Percentiles rank a stretch among this genome's conserved stretches.
phyloP scores from a whole-genome alignment of 2,797 vertebrate species.

The Oryzias dopingdopingensis region DNA sequence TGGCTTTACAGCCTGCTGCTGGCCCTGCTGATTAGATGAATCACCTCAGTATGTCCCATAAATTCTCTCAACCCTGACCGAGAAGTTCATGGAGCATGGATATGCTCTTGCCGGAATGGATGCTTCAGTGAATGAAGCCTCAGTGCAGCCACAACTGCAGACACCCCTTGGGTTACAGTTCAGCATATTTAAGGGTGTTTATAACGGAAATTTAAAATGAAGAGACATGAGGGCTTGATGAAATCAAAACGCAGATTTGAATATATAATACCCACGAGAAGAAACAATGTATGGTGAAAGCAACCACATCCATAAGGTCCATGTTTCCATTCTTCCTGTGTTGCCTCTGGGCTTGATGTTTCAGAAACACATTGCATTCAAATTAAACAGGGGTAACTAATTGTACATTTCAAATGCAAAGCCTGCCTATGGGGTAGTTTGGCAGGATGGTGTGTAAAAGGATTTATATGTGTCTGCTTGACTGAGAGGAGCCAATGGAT shows the following conservation, averaged over 20 bases:
- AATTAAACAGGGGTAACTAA: conserved; percentile 77
- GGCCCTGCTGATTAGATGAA: conserved; percentile 60
- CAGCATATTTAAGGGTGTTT: conserved; percentile 32
- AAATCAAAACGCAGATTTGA: conserved; percentile 2
- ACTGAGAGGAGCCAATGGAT: conserved; percentile 51
- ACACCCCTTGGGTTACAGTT: conserved; percentile 14
- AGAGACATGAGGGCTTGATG: conserved; percentile 10
- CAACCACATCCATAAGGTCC: conserved; percentile 15
- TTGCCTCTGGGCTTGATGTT: conserved; percentile 60
- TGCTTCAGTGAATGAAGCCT: conserved; percentile 30
- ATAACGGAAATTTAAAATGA: conserved; percentile 3
- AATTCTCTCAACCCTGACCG: conserved; percentile 47
- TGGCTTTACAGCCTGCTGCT: conserved; percentile 47
- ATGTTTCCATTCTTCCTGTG: conserved; percentile 32
- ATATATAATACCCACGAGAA: conserved; percentile 27
- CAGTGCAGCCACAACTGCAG: conserved; percentile 21
- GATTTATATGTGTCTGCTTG: conserved; percentile 72
- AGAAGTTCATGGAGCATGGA: conserved; percentile 35
- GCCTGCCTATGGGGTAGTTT: conserved; percentile 71
- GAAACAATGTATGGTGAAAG: conserved; percentile 24
- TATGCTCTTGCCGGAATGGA: conserved; percentile 45
- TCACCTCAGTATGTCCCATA: conserved; percentile 41
- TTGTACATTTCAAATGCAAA: conserved; percentile 80
- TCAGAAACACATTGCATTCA: conserved; percentile 65
- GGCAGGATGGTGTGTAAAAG: conserved; percentile 68